These are phyloP conservation scores for Crax fasciolata DNA, from an alignment of 2,797 vertebrate genomes.

Conservation along the genomic window DNA sequence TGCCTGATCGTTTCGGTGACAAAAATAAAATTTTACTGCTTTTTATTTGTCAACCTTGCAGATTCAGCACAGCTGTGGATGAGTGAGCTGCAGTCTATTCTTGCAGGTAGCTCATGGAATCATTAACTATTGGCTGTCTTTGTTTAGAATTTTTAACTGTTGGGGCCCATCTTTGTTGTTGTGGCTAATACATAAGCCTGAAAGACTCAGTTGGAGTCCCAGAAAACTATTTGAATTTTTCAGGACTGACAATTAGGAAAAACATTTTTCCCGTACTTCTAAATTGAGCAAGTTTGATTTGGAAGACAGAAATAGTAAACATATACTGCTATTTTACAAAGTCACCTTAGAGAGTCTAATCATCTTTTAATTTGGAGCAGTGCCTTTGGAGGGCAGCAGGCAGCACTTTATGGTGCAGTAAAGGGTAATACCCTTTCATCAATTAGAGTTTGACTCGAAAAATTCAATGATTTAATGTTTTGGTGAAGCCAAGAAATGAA, in stretches of 20 bases:
- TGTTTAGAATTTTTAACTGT: neutral
- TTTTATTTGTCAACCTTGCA: slow-evolving; percentile 6
- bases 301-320: slow-evolving; percentile 28
- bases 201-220: neutral
- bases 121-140: neutral
- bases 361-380: slow-evolving; percentile 6
- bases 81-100: neutral
- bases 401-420: neutral
- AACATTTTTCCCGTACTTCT: neutral
- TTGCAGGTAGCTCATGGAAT: neutral
- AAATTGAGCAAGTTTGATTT: neutral
- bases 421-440: neutral
- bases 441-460: neutral
- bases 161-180: neutral
- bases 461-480: neutral
- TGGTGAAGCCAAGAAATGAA: neutral
- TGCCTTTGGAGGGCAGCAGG: neutral
- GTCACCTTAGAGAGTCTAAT: neutral
- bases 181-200: neutral
- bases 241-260: neutral
- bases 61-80: neutral
- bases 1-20: neutral
- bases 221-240: neutral
- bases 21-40: slow-evolving; percentile 3
- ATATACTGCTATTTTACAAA: neutral